Evolutionary conservation across 2,888 invertebrate species (phyloP), one percentile per base, ranked within the genome.

Genomic region (Andrena flavipes): DNA sequence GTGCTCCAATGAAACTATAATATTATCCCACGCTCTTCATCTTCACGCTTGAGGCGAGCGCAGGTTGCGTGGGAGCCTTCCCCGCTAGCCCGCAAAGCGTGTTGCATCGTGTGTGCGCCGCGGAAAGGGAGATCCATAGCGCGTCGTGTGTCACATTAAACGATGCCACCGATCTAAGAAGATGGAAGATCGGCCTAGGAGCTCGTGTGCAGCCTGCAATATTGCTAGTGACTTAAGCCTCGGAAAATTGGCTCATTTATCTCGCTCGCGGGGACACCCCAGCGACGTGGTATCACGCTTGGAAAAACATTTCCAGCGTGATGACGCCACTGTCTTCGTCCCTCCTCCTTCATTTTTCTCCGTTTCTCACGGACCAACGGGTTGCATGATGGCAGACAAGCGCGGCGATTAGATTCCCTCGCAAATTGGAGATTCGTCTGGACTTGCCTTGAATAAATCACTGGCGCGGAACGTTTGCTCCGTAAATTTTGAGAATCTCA

Each of bases 211-310:
- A 73, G 77, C 65, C 78, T 76, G 90, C 89, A 90, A 90, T 91
- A 91, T 90, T 89, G 90, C 88, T 86, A 82, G 85, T 88, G 88
- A 91, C 91, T 92, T 89, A 89, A 91, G 91, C 91, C 90, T 88
- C 83, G 87, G 91, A 89, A 91, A 91, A 91, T 92, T 92, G 92
- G 90, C 90, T 91, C 92, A 87, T 92, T 91, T 89, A 91, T 92
- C 91, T 92, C 88, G 84, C 83, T 78, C 86, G 82, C 84, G 84
- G 86, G 85, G 84, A 87, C 87, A 88, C 76, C 64, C 75, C 13
- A 16, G 79, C 87, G 67, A 84, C 85, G 84, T 78, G 84, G 88
- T 88, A 89, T 90, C 90, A 86, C 89, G 86, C 88, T 88, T 81
- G 87, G 84, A 78, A 84, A 87, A 87, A 87, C 85, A 85, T 76